Conservation (phyloP, 2,113 vertebrate genomes). For the Orycteropus afer region DNA sequence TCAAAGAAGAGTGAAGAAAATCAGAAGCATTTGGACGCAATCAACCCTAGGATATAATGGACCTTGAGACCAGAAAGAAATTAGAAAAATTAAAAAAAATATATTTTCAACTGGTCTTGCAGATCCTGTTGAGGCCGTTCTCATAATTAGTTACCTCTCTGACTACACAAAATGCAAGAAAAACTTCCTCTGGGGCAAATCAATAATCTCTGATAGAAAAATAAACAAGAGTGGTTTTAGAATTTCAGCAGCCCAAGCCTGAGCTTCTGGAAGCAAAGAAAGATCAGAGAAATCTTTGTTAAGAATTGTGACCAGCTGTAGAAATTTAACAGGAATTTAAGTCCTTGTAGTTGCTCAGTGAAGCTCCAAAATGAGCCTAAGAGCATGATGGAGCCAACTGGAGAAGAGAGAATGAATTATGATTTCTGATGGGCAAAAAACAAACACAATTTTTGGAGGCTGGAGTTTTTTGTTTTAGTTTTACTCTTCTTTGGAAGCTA, state of each 20-base stretch:
- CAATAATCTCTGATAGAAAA: neutral
- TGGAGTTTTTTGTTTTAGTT: slow-evolving; percentile 5
- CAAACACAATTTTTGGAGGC: neutral
- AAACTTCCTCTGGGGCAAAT: slow-evolving; percentile 16
- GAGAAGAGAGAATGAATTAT: neutral
- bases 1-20: no score
- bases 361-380: neutral
- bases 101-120: neutral
- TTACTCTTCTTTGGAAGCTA: slow-evolving; percentile 9
- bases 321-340: neutral
- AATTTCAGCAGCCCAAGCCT: neutral
- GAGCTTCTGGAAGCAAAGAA: slow-evolving; percentile 7
- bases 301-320: neutral
- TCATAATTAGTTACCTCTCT: neutral
- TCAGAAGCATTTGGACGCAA: no score
- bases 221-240: slow-evolving; percentile 9
- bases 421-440: neutral
- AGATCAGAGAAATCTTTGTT: neutral
- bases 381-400: neutral
- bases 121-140: neutral
- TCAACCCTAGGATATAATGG: no score
- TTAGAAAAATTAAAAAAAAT: no score
- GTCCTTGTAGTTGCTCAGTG: neutral
- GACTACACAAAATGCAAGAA: neutral
- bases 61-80: no score